Percentiles rank a stretch among this genome's conserved stretches.
Evolutionary conservation across 2,888 invertebrate genomes (phyloP).

Genomic region (Drosophila atroscutellata): DNA sequence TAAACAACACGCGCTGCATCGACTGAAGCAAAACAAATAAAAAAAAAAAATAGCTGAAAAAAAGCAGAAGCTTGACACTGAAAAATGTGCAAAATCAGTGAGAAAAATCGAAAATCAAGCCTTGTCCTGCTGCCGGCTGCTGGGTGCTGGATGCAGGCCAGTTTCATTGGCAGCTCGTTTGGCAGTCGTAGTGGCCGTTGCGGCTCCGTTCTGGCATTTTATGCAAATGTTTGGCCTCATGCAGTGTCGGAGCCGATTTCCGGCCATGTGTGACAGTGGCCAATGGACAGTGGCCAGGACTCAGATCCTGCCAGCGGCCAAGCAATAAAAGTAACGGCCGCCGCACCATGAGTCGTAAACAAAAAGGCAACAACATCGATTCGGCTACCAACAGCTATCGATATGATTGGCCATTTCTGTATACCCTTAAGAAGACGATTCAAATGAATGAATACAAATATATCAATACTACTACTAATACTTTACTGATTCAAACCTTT

Average conservation of each 20-base stretch:
- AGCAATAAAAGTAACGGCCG: constrained; percentile 69
- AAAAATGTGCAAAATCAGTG: constrained; percentile 78
- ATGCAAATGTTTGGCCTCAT: constrained; percentile 79
- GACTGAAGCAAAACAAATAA: constrained; percentile 10
- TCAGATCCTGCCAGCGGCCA: constrained; percentile 37
- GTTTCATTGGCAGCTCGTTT: constrained; percentile 26
- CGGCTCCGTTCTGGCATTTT: constrained; percentile 62
- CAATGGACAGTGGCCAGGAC: constrained; percentile 45
- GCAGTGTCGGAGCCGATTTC: constrained; percentile 75
- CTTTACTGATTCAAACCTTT: neutral
- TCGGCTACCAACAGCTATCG: constrained; percentile 4
- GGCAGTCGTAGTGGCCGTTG: constrained; percentile 28
- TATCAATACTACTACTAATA: neutral
- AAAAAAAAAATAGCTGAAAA: constrained; percentile 16
- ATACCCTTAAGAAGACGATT: constrained; percentile 17
- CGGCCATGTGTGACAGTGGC: constrained; percentile 78
- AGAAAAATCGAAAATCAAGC: constrained; percentile 76
- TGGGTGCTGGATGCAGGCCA: constrained; percentile 1
- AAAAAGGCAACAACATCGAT: constrained; percentile 39
- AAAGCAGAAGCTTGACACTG: constrained; percentile 56
- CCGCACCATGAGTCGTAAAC: constrained; percentile 47
- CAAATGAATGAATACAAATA: neutral
- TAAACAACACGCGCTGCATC: constrained; percentile 79
- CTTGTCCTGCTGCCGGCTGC: constrained; percentile 5
- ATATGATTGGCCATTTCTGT: neutral